Conservation (phyloP, 2,113 vertebrate genomes). For the Mormyrus iriodes region DNA sequence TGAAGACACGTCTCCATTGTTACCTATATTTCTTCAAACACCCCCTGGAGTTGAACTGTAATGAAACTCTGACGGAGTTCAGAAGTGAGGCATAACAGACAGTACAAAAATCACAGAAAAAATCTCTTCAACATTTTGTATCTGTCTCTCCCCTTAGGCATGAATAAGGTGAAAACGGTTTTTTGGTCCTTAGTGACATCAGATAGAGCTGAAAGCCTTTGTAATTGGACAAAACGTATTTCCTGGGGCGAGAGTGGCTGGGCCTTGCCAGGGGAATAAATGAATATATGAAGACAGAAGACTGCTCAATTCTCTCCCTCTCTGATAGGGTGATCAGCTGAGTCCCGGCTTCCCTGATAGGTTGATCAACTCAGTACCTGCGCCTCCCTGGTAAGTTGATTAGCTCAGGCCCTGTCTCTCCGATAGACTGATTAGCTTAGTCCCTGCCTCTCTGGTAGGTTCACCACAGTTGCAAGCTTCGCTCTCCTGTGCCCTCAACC, state of each 20-base stretch:
- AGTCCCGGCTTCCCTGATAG: not conserved
- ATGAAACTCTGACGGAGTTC: not conserved
- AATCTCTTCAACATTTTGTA: not conserved
- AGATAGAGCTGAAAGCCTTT: not conserved
- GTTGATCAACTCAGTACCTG: not conserved
- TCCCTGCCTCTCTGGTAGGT: not conserved
- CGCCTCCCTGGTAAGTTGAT: not conserved
- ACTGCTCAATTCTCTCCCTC: not conserved
- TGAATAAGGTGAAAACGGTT: not conserved
- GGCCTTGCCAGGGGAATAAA: not conserved
- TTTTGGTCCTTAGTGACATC: not conserved
- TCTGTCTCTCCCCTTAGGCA: not conserved
- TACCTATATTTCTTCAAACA: not conserved
- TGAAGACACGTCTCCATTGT: not conserved
- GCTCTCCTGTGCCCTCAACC: not conserved
- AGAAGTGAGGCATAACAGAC: not conserved
- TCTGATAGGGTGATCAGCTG: not conserved
- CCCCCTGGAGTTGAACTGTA: not conserved
- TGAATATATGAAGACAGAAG: not conserved
- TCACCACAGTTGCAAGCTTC: not conserved
- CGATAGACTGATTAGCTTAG: not conserved
- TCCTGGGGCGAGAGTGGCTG: not conserved
- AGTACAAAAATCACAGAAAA: not conserved
- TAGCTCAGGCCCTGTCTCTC: not conserved
- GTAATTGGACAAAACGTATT: not conserved